phyloP scores from a whole-genome alignment of 2,113 vertebrate species.

The Caracal caracal region DNA sequence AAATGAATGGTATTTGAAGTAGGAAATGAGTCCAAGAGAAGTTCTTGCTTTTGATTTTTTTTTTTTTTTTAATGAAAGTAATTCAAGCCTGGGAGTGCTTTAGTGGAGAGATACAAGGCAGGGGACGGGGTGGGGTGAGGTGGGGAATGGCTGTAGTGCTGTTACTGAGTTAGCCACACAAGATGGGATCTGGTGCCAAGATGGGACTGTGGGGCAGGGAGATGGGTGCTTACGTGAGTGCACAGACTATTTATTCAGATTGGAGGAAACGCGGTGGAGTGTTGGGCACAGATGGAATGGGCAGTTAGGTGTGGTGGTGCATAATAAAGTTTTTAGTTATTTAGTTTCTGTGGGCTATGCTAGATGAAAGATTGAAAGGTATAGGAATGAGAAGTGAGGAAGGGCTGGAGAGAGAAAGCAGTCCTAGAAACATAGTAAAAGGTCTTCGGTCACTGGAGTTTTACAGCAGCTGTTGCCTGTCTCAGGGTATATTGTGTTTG shows the following conservation, averaged over 20 bases:
- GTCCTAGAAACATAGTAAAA: background rate
- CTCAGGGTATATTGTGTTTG: background rate
- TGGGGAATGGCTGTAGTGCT: background rate
- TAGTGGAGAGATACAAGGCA: rapidly evolving
- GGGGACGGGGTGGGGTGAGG: rapidly evolving
- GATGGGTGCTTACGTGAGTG: background rate
- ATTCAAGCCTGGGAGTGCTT: background rate
- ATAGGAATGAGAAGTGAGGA: background rate
- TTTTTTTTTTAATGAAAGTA: background rate
- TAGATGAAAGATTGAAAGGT: background rate
- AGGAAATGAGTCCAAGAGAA: background rate
- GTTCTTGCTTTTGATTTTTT: background rate
- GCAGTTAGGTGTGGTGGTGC: background rate
- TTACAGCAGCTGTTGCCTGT: background rate
- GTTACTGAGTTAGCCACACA: background rate
- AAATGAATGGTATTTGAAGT: background rate
- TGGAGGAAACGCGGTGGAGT: background rate
- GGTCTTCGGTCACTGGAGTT: background rate
- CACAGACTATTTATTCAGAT: no score
- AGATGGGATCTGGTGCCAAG: background rate
- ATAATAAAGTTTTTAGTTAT: background rate
- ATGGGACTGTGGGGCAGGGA: background rate
- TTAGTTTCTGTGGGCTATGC: background rate
- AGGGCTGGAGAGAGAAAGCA: background rate
- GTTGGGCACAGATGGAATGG: background rate